Evolutionary conservation across 1,140 invertebrate genomes (phyloP).

Genomic region (Spodoptera frugiperda): DNA sequence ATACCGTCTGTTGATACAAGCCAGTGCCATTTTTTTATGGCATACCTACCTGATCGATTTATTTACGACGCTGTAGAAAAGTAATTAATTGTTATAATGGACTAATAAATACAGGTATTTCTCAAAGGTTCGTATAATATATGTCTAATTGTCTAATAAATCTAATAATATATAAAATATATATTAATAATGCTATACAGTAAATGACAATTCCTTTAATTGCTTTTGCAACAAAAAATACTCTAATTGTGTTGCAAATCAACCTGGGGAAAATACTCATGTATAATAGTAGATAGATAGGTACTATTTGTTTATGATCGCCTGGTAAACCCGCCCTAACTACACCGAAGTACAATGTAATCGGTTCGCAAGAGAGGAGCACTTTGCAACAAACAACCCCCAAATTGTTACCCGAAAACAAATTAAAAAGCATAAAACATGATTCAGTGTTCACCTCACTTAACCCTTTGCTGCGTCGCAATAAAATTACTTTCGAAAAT

Average conservation of each 20-base stretch:
- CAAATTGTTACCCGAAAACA: slow-evolving; percentile 63
- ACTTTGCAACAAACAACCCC: slow-evolving; percentile 45
- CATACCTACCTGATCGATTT: slow-evolving; percentile 7
- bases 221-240: no score
- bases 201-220: no score
- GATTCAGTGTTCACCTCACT: slow-evolving; percentile 63
- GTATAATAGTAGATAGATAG: background rate
- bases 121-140: no score
- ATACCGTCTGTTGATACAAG: slow-evolving; percentile 31
- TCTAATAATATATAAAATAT: no score
- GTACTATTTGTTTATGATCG: background rate
- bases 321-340: slow-evolving; percentile 10
- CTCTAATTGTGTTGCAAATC: no score
- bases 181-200: no score
- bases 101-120: no score
- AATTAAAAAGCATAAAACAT: slow-evolving; percentile 79
- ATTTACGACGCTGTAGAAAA: no score
- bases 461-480: slow-evolving; percentile 67
- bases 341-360: slow-evolving; percentile 9
- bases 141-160: no score
- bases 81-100: no score
- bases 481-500: slow-evolving; percentile 73
- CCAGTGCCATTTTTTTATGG: slow-evolving; percentile 13
- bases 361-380: background rate
- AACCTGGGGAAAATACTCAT: background rate